Conservation (phyloP, 1,140 invertebrate species). For the Penaeus vannamei region DNA sequence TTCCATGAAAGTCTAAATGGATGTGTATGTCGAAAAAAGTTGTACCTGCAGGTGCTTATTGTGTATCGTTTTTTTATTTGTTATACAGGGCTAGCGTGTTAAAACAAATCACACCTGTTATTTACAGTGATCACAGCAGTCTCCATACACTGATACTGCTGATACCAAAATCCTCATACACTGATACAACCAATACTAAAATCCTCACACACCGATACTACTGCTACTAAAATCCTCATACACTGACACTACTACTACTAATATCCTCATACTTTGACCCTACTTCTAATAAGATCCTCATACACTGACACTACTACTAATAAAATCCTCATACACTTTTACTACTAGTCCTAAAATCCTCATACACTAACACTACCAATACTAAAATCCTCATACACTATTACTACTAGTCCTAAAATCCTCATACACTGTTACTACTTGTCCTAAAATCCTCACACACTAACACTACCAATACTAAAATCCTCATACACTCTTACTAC, state of each 20-base stretch:
- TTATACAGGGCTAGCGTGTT: too few relatives aligned
- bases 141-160: slow-evolving; percentile 64
- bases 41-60: too few relatives aligned
- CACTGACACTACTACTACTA: slow-evolving; percentile 24
- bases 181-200: slow-evolving; percentile 63
- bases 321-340: background rate
- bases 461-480: background rate
- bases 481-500: slow-evolving; percentile 21
- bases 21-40: too few relatives aligned
- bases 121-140: background rate
- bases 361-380: background rate
- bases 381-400: slow-evolving; percentile 21
- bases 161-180: slow-evolving; percentile 16
- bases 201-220: background rate
- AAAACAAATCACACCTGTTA: background rate
- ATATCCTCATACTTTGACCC: background rate
- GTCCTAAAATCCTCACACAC: background rate
- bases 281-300: background rate
- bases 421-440: background rate
- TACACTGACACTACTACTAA: slow-evolving; percentile 10
- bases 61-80: too few relatives aligned
- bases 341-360: slow-evolving; percentile 29
- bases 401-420: background rate
- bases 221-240: background rate
- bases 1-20: too few relatives aligned